Base-by-base conservation (phyloP, 2,113 vertebrate species). In the Meleagris gallopavo region DNA sequence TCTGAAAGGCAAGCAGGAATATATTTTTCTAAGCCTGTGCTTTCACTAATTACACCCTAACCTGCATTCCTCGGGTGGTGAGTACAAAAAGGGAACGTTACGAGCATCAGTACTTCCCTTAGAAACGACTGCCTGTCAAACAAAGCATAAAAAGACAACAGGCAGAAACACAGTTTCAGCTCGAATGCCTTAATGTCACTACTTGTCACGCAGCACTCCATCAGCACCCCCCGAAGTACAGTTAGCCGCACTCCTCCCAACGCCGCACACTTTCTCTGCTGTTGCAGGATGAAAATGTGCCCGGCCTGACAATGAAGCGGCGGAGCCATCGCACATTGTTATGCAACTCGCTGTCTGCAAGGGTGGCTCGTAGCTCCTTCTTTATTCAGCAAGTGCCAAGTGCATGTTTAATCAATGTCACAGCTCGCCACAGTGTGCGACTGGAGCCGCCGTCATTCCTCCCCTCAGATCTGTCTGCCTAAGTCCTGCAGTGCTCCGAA, bases 401-500 rank as follows among this genome's bases (percentile, higher is more conserved):
- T 91, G 96, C 93, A 94, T 94, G 92, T 96, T 97, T 97, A 97
- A 97, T 98, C 97, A 97, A 93, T 95, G 96, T 97, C 96, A 97
- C 94, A 95, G 97, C 94, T 96, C 96, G 81, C 96, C 95, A 97
- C 94, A 82, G 94, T 78, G 95, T 91, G 90, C 96, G 95, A 95
- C 93, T 90, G 62, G 92, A 95, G 95, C 90, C 95, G 94, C 90
- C 83, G 93, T 91, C 96, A 90, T 77, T 96, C 70, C 55, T 75
- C 84, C 91, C 91, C 75, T 83, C 92, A 78, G 55, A 96, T 95
- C 65, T 83, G 89, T 94, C 96, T 96, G 89, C 86, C 83, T 97
- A 94, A 98, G 96, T 98, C 97, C 98, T 97, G 97, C 98, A 97
- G 98, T 94, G 97, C 97, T 97, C 97, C 22, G 88, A 97, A 97